Percentiles rank a stretch among this genome's conserved stretches.
Conservation (phyloP, 1,140 invertebrate species). For the Steinernema feltiae region DNA sequence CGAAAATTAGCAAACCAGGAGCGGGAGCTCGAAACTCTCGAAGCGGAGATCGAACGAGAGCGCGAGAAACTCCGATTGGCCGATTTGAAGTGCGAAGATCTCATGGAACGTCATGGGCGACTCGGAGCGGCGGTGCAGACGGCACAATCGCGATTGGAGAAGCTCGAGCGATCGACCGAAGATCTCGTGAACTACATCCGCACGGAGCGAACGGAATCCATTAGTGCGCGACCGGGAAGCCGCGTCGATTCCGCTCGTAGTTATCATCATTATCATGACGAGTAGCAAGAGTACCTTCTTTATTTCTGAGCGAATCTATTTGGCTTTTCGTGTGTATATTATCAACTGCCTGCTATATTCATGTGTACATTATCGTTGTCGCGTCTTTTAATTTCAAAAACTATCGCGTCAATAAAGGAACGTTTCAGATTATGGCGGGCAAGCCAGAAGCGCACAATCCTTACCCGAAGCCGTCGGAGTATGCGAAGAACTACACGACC, state of each 20-base stretch:
- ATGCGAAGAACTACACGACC: constrained; percentile 11
- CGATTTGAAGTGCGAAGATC: not conserved
- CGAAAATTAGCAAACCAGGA: not conserved
- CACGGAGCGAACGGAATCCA: not conserved
- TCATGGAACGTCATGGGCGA: not conserved
- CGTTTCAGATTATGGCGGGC: not conserved
- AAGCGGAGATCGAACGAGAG: not conserved
- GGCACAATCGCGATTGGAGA: not conserved
- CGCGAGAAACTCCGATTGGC: not conserved
- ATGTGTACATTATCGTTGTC: not conserved
- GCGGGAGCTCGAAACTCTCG: not conserved
- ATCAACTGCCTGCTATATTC: no score
- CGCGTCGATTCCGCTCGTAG: not conserved
- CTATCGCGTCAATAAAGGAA: not conserved
- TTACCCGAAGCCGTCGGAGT: not conserved
- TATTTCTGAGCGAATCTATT: no score
- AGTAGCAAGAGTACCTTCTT: no score
- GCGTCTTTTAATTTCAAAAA: not conserved
- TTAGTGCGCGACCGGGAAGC: no score
- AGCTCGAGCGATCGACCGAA: not conserved
- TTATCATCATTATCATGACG: not conserved
- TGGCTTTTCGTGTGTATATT: no score
- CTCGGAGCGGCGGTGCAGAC: not conserved
- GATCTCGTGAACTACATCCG: not conserved
- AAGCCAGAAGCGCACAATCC: not conserved